Evolutionary conservation across 2,888 invertebrate genomes (phyloP), one percentile per base, ranked within the genome.

Genomic region (Idaea biselata): DNA sequence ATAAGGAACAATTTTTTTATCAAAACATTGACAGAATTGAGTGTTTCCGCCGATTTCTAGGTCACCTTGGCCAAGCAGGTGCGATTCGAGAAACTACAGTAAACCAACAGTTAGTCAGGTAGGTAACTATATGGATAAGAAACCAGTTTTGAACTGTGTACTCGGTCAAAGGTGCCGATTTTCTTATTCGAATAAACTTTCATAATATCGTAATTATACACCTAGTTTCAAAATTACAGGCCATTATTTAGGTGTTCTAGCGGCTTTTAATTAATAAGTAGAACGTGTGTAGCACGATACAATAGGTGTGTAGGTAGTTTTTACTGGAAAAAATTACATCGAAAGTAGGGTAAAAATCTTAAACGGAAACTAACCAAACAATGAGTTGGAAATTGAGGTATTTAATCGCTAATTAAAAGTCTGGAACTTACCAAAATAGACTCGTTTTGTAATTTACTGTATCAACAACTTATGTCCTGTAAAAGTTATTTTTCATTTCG

Each of bases 101-200:
- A 65, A 55, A 60, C 61, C 58, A 63, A 69, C 68, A 67, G 68
- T 63, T 66, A 70, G 16, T 58, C 60, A 65, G 8, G 44, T 44
- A 58, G 65, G 18, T 60, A 25, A 25, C 25, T 25, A 25, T 5
- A 25, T 25, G 25, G 25, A 5, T 25, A 18, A 25, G 63, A 66
- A 69, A 67, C 68, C 65, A 16, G 67, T 72, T 67, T 62, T 7
- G 1, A 44, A 18, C 44, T 44, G 44, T 44, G 44, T 7, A 44
- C 44, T 44, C 14, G 44, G 44, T 44, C 11, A 14, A 44, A 44
- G 6, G 44, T 14, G 44, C 44, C 44, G 44, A 44, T 14, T 14
- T 14, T 44, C 44, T 44, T 44, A 44, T 44, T 8, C 7, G 44
- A 44, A 44, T 3, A 44, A 44, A 44, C 44, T 44, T 44, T 44